Evolutionary conservation across 1,140 invertebrate genomes (phyloP), one percentile per base, ranked within the genome.

Genomic region (Atta cephalotes): DNA sequence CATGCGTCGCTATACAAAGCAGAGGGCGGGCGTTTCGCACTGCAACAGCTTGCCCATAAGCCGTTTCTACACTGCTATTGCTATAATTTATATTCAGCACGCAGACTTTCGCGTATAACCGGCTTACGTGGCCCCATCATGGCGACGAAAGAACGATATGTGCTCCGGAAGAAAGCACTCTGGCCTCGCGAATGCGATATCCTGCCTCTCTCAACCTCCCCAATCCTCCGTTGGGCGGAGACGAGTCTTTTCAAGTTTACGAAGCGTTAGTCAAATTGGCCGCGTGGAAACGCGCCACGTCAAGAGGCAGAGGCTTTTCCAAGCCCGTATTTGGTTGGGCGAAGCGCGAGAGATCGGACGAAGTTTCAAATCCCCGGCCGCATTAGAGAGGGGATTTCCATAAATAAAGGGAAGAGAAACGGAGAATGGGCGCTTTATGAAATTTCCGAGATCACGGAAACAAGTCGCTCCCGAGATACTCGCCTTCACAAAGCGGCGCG

Each of bases 31-130:
- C 39, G 56, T 63, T 84, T 74, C 58, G 28, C 45, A 45, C 70
- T 51, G 80, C 70, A 84, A 84, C 80, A 84, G 80, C 80, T 84
- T 84, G 79, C 79, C 65, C 78, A 80, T 80, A 80, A 81, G 79
- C 79, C 53, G 18, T 9, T 35, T 45, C 49, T 68, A 35, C 49
- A 7, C 18, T 45, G 14, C n/a, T 66, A 21, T 49, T 21, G 31
- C 70, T 51, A 84, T 84, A 84, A 84, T 84, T 84, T 84, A 84
- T 84, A 84, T 84, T 84, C 80, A 49, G 53, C 62, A 68, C 63
- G 49, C 72, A 62, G 56, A 82, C 35, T 60, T 60, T 72, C 35
- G 21, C 39, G 18, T 62, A 39, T 39, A 62, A 84, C 39, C 70
- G 39, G 70, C 56, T 84, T 84, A 74, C 39, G 80, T 49, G 45